phyloP scores from a whole-genome alignment of 2,797 vertebrate genomes.

The Hydrolagus colliei region DNA sequence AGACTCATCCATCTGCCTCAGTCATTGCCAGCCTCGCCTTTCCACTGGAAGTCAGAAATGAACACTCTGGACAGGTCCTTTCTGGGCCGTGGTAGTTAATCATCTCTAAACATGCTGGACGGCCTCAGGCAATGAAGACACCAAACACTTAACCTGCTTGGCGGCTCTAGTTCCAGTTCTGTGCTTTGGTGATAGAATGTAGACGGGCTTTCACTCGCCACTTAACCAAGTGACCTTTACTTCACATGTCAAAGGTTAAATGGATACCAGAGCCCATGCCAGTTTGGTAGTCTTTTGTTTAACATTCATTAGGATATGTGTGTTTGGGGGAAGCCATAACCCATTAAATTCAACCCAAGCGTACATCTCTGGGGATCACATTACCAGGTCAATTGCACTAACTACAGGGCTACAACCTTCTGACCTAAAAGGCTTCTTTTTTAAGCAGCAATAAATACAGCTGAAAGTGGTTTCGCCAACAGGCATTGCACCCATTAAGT shows the following conservation, averaged over 20 bases:
- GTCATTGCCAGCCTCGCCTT: slow-evolving; percentile 74
- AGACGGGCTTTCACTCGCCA: slow-evolving; percentile 57
- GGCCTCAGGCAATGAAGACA: slow-evolving; percentile 75
- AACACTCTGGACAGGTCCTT: slow-evolving; percentile 80
- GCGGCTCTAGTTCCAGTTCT: slow-evolving; percentile 61
- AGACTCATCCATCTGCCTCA: slow-evolving; percentile 79
- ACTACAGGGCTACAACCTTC: slow-evolving; percentile 45
- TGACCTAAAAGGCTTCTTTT: slow-evolving; percentile 43
- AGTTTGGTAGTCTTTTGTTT: slow-evolving; percentile 66
- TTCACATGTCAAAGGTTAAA: slow-evolving; percentile 71
- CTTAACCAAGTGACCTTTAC: slow-evolving; percentile 70
- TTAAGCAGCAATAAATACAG: slow-evolving; percentile 42
- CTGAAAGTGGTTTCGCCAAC: slow-evolving; percentile 33
- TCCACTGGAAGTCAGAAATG: slow-evolving; percentile 78
- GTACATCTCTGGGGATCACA: slow-evolving; percentile 47
- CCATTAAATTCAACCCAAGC: slow-evolving; percentile 30
- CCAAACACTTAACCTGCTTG: slow-evolving; percentile 76
- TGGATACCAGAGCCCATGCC: slow-evolving; percentile 64
- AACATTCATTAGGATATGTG: slow-evolving; percentile 48
- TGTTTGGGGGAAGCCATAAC: slow-evolving; percentile 30
- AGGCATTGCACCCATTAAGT: slow-evolving; percentile 42
- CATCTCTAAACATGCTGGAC: slow-evolving; percentile 76
- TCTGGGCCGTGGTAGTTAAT: slow-evolving; percentile 77
- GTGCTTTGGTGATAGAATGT: slow-evolving; percentile 70
- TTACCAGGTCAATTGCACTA: slow-evolving; percentile 48